phyloP scores from a whole-genome alignment of 2,797 vertebrate genomes.

The Bryconaethiops microstoma region DNA sequence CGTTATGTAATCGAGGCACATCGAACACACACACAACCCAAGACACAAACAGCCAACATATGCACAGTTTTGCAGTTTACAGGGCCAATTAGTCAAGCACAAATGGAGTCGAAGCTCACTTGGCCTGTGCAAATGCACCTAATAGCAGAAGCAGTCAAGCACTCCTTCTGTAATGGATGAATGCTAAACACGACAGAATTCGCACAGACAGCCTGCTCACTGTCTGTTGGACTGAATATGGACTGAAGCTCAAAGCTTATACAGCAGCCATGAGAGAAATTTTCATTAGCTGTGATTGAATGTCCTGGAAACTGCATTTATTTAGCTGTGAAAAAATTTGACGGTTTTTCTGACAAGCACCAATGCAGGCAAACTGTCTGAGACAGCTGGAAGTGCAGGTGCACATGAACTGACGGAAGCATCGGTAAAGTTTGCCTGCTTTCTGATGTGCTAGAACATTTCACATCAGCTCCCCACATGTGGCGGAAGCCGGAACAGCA shows the following conservation, averaged over 20 bases:
- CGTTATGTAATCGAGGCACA: neutral
- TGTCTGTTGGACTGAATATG: slow-evolving; percentile 8
- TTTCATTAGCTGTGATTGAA: neutral
- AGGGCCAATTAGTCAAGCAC: slow-evolving; percentile 62
- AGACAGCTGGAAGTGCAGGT: neutral
- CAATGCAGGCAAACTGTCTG: neutral
- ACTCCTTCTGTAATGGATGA: slow-evolving; percentile 53
- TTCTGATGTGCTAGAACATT: slow-evolving; percentile 1
- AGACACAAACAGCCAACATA: slow-evolving; percentile 51
- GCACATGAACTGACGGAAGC: neutral
- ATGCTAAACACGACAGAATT: slow-evolving; percentile 39
- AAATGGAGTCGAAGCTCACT: slow-evolving; percentile 61
- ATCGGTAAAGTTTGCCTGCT: neutral
- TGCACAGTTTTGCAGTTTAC: slow-evolving; percentile 61
- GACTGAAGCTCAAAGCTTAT: slow-evolving; percentile 7
- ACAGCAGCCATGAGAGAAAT: neutral
- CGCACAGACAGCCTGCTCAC: slow-evolving; percentile 10
- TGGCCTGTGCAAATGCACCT: slow-evolving; percentile 63
- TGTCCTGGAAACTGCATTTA: neutral
- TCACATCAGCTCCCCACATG: neutral
- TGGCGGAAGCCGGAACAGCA: neutral
- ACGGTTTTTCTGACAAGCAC: neutral
- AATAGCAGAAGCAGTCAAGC: slow-evolving; percentile 67
- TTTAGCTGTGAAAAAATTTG: neutral
- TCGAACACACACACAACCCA: neutral